These are phyloP conservation scores for Euzetes globulus DNA, from an alignment of 2,888 invertebrate genomes.

Conservation along the genomic window DNA sequence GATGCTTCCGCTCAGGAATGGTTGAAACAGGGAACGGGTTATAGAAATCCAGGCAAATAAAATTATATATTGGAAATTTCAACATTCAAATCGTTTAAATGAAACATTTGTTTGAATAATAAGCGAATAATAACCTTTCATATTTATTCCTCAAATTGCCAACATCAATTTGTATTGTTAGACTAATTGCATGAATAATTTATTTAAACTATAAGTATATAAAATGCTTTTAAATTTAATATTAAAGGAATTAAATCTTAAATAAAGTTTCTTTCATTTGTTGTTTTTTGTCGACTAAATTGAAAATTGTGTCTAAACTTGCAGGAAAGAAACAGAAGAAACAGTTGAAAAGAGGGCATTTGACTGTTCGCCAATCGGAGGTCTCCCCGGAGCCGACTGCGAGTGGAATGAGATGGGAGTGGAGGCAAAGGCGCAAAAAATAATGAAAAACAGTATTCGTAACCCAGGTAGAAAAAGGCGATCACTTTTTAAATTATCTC, in stretches of 20 bases:
- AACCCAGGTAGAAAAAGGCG: constrained; percentile 14
- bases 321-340: neutral
- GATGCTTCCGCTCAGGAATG: neutral
- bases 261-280: neutral
- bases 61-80: neutral
- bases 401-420: constrained; percentile 17
- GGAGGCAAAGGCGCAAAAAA: constrained; percentile 8
- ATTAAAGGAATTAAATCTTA: neutral
- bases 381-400: neutral
- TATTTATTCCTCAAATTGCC: neutral
- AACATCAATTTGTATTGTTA: too few relatives aligned
- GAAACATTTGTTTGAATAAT: too few relatives aligned
- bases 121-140: too few relatives aligned
- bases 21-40: neutral
- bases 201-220: too few relatives aligned
- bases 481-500: neutral
- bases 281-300: neutral
- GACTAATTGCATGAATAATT: too few relatives aligned
- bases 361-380: neutral
- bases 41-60: neutral
- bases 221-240: too few relatives aligned
- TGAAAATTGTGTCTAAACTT: neutral
- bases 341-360: neutral
- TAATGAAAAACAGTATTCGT: neutral
- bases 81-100: neutral